phyloP scores from a whole-genome alignment of 2,888 invertebrate species.

The Steinernema carpocapsae region DNA sequence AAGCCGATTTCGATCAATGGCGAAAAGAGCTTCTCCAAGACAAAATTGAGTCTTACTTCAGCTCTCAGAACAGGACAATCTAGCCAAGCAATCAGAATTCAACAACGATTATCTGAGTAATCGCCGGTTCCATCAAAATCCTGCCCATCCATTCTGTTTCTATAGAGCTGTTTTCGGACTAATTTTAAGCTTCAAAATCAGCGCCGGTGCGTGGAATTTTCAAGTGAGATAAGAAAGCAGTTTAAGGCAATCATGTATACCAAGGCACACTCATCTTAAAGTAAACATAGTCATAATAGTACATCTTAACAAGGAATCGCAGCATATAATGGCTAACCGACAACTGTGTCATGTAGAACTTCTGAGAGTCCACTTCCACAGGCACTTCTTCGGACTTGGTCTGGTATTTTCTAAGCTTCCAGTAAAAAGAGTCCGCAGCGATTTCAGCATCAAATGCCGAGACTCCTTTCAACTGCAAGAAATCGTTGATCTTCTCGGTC shows the following conservation, averaged over 20 bases:
- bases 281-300: slow-evolving; percentile 31
- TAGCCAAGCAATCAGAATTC: slow-evolving; percentile 58
- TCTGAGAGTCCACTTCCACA: neutral
- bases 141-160: slow-evolving; percentile 63
- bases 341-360: slow-evolving; percentile 10
- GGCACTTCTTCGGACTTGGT: slow-evolving; percentile 26
- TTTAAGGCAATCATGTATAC: neutral
- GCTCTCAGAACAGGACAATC: slow-evolving; percentile 55
- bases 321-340: slow-evolving; percentile 1
- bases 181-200: slow-evolving; percentile 49
- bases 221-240: too few species aligned
- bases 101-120: slow-evolving; percentile 44
- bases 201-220: slow-evolving; percentile 50
- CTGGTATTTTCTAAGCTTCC: neutral
- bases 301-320: slow-evolving; percentile 16
- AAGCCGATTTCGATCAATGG: slow-evolving; percentile 81
- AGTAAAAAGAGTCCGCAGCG: slow-evolving; percentile 11
- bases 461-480: slow-evolving; percentile 5
- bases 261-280: neutral
- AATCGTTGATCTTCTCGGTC: slow-evolving; percentile 8
- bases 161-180: slow-evolving; percentile 53
- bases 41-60: slow-evolving; percentile 72
- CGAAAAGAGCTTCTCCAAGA: slow-evolving; percentile 79
- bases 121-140: slow-evolving; percentile 48
- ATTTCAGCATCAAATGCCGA: neutral